Evolutionary conservation across 2,113 vertebrate species (phyloP).

Genomic region (Leuciscus idus): DNA sequence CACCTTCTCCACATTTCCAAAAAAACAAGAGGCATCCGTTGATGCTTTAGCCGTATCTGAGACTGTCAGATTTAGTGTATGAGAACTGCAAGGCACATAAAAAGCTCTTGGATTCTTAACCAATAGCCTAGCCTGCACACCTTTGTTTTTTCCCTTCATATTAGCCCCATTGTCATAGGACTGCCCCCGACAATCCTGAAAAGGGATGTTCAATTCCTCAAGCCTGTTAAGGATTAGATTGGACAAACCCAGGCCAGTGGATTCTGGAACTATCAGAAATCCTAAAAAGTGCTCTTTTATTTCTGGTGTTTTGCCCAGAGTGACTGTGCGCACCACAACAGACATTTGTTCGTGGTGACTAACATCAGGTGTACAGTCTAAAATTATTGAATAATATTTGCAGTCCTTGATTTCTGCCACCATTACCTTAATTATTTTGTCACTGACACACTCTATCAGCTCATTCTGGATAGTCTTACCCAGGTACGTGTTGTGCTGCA

Average conservation of each 20-base stretch:
- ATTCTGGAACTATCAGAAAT: conserved; percentile 35
- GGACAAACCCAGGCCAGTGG: conserved; percentile 41
- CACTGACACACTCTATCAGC: background rate
- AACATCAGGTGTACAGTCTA: conserved; percentile 50
- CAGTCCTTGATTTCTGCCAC: conserved; percentile 17
- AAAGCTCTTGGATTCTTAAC: conserved; percentile 24
- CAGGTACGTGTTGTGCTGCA: background rate
- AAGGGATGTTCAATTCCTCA: conserved; percentile 45
- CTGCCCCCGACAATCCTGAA: conserved; percentile 55
- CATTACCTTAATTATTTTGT: background rate
- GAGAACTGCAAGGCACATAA: conserved; percentile 39
- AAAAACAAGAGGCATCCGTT: background rate
- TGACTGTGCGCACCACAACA: conserved; percentile 30
- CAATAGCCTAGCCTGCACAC: conserved; percentile 33
- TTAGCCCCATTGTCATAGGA: conserved; percentile 42
- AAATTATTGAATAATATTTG: conserved; percentile 49
- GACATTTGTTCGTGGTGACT: conserved; percentile 44
- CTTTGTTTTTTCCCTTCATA: conserved; percentile 52
- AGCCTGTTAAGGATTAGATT: conserved; percentile 46
- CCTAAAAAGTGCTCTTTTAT: background rate
- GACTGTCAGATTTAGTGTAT: conserved; percentile 34
- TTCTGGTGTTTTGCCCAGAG: conserved; percentile 1
- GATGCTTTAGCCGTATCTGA: conserved; percentile 1
- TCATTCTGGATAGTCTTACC: background rate
- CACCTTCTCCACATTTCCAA: background rate